phyloP scores from a whole-genome alignment of 2,113 vertebrate species.

The Heterocephalus glaber region DNA sequence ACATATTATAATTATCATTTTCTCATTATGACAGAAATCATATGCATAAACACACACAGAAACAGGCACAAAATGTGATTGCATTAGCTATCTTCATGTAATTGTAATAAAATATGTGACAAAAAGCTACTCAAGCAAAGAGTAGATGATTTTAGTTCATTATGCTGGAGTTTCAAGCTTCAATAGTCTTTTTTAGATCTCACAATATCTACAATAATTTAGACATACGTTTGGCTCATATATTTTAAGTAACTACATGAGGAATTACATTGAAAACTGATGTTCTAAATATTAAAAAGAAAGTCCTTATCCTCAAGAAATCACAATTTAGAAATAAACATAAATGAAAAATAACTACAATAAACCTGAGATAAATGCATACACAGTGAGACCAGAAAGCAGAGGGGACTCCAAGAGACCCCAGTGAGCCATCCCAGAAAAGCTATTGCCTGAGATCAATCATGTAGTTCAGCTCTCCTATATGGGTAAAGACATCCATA shows the following conservation, averaged over 20 bases:
- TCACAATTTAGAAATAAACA: background rate
- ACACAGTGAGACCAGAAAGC: background rate
- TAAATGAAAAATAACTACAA: background rate
- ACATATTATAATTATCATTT: background rate
- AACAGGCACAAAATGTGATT: background rate
- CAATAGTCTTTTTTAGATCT: background rate
- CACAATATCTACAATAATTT: background rate
- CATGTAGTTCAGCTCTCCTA: background rate
- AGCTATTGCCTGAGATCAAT: background rate
- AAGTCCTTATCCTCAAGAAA: background rate
- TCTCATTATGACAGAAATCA: background rate
- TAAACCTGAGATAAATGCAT: background rate
- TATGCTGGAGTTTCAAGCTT: background rate
- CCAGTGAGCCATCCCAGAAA: background rate
- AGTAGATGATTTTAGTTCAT: background rate
- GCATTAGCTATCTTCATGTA: background rate
- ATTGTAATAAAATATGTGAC: background rate
- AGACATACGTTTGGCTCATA: background rate
- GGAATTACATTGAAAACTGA: background rate
- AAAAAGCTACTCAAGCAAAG: background rate
- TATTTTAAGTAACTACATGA: background rate
- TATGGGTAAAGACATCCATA: background rate
- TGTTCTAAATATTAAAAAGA: background rate
- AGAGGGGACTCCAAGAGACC: rapidly evolving
- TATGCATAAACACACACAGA: background rate